Base-by-base conservation (phyloP, 2,888 invertebrate species). In the Reticulitermes lucifugus region DNA sequence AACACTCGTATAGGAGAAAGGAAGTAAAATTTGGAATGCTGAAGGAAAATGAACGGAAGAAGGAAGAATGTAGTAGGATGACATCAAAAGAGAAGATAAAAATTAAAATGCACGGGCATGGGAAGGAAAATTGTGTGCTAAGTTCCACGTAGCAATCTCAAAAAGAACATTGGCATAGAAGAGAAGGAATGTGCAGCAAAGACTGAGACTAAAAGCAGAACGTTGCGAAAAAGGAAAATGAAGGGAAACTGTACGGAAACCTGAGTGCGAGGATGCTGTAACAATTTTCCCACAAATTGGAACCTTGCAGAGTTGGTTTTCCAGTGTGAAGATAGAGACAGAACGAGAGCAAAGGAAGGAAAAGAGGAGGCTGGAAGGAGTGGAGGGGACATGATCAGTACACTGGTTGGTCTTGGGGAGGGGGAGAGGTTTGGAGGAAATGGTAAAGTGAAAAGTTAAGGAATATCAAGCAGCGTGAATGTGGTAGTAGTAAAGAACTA, bases 391-490 rank as follows among this genome's bases (percentile, higher is more conserved):
- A 77, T 9, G 46, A 77, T 77, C 77, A 41, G 41, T 7, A 41
- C 41, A 73, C 73, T n/a, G 29, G 77, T 43, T 43, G 22, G 35
- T 43, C 46, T 21, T 51, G 1, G 2, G 35, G 41, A 21, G 35
- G n/a, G n/a, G 41, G 41, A 51, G 25, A 43, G 43, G 21, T 35
- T 21, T 35, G 22, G 46, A 77, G 43, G 29, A 51, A 77, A 77
- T 77, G 46, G 35, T 9, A 81, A 82, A 85, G 73, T 82, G 85
- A 85, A 85, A 85, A 85, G 82, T 85, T 85, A 55, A 35, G 80
- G 80, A 85, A 85, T 85, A 85, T 85, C 82, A 81, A 75, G 75
- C 43, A 77, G 46, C 9, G 77, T 51, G 14, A 18, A 55, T 29
- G 14, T 73, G 22, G n/a, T 77, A 77, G 7, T 21, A 73, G 73